Percentiles rank a stretch among this genome's conserved stretches.
Conservation (phyloP, 1,140 invertebrate genomes). For the Papilio helenus region DNA sequence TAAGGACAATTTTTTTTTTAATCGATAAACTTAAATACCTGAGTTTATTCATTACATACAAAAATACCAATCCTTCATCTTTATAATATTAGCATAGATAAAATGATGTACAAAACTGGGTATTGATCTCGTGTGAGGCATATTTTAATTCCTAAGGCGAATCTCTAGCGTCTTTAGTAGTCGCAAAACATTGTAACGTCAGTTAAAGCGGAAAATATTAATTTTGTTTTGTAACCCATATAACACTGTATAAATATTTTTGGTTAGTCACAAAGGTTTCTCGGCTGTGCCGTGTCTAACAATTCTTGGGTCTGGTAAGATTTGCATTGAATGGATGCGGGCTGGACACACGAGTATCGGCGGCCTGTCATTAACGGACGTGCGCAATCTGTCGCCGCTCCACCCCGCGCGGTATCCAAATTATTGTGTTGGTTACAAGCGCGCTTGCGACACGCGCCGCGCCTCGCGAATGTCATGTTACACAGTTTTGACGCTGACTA, state of each 20-base stretch:
- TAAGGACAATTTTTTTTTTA: too few relatives aligned
- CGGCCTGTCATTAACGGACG: slow-evolving; percentile 79
- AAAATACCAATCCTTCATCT: too few relatives aligned
- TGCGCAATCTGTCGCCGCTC: slow-evolving; percentile 66
- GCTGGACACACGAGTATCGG: slow-evolving; percentile 68
- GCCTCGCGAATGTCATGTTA: slow-evolving; percentile 39
- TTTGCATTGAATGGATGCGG: slow-evolving; percentile 79
- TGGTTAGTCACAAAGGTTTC: slow-evolving; percentile 40
- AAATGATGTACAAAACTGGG: too few relatives aligned
- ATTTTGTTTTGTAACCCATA: not conserved
- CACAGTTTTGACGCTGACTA: slow-evolving; percentile 46
- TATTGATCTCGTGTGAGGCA: too few relatives aligned
- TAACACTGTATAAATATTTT: not conserved
- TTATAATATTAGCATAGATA: too few relatives aligned
- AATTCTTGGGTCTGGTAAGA: slow-evolving; percentile 48
- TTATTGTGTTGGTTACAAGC: slow-evolving; percentile 65
- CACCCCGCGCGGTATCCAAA: slow-evolving; percentile 67
- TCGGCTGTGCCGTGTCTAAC: slow-evolving; percentile 51
- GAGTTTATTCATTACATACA: too few relatives aligned
- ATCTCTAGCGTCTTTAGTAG: too few relatives aligned
- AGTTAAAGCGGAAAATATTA: not conserved
- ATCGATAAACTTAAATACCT: too few relatives aligned
- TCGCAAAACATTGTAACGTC: too few relatives aligned
- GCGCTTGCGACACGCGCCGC: slow-evolving; percentile 59
- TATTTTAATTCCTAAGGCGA: too few relatives aligned